Evolutionary conservation across 2,888 invertebrate genomes (phyloP).

Genomic region (Diaperis boleti): DNA sequence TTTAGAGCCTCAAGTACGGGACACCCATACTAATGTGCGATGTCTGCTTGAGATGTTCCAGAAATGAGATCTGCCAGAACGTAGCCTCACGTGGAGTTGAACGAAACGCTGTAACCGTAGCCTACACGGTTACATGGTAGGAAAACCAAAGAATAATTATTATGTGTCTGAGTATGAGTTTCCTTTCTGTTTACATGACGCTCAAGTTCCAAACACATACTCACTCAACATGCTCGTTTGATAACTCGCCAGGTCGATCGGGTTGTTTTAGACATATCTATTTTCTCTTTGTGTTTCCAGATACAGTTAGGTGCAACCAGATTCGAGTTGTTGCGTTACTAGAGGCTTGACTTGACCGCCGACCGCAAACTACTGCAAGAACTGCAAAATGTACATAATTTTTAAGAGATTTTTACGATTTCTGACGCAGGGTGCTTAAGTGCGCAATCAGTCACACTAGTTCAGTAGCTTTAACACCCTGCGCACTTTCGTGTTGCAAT

Average conservation of each 20-base stretch:
- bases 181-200: conserved; percentile 27
- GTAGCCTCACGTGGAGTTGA: conserved; percentile 63
- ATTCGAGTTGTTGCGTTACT: conserved; percentile 52
- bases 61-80: conserved; percentile 65
- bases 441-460: neutral
- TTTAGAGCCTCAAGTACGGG: conserved; percentile 57
- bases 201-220: conserved; percentile 47
- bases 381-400: conserved; percentile 52
- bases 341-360: conserved; percentile 56
- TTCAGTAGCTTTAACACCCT: too few species aligned
- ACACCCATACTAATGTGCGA: conserved; percentile 66
- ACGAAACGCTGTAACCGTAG: conserved; percentile 62
- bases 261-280: conserved; percentile 64
- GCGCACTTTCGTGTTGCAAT: neutral
- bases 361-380: conserved; percentile 53
- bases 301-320: conserved; percentile 63
- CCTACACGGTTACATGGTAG: conserved; percentile 67
- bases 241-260: conserved; percentile 31
- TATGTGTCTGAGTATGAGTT: conserved; percentile 61
- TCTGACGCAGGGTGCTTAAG: conserved; percentile 9
- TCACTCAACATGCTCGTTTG: conserved; percentile 48
- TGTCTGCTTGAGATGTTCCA: conserved; percentile 70
- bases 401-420: conserved; percentile 35
- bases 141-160: conserved; percentile 55
- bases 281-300: conserved; percentile 68